Evolutionary conservation across 2,113 vertebrate genomes (phyloP), one percentile per base, ranked within the genome.

Genomic region (Pluvianellus socialis): DNA sequence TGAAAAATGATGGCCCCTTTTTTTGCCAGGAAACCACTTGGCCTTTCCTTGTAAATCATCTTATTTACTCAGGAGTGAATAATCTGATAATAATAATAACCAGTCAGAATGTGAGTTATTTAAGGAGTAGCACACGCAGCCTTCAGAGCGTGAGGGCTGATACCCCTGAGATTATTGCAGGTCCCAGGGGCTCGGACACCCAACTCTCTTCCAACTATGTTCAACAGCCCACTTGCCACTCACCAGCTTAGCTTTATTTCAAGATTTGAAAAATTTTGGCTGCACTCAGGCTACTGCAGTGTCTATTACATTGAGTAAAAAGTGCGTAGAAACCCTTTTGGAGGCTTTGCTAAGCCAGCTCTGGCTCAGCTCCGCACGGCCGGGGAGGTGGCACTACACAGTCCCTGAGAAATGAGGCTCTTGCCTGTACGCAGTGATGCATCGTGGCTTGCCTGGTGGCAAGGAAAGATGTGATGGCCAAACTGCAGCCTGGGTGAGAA

Each of bases 311-410:
- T 5, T 9, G 26, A 68, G 30, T 21, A 12, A 32, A 62, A 59
- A 61, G 26, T 27, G 28, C 1, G 2, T 2, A n/a, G 22, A 74
- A 52, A 22, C 4, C 2, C n/a, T 35, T 49, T 8, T 17, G 27
- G 56, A 26, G 44, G 44, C 38, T 82, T 74, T 79, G 24, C 44
- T 44, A 27, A 47, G 12, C 9, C 47, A 52, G 15, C 33, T 30
- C 40, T 68, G 56, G 47, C n/a, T 88, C 9, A 2, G 13, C 12
- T 65, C 10, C 6, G 1, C 0, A 2, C 27, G 27, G 30, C 13
- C 40, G 44, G 38, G 42, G 52, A 63, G 47, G 23, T 63, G 74
- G 24, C 35, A 16, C 9, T 56, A 2, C 23, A 3, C 7, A 12
- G 35, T 2, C 26, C 52, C 52, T 26, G 42, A 14, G 40, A 67